phyloP scores from a whole-genome alignment of 1,140 invertebrate genomes.

The Oscheius sp. region DNA sequence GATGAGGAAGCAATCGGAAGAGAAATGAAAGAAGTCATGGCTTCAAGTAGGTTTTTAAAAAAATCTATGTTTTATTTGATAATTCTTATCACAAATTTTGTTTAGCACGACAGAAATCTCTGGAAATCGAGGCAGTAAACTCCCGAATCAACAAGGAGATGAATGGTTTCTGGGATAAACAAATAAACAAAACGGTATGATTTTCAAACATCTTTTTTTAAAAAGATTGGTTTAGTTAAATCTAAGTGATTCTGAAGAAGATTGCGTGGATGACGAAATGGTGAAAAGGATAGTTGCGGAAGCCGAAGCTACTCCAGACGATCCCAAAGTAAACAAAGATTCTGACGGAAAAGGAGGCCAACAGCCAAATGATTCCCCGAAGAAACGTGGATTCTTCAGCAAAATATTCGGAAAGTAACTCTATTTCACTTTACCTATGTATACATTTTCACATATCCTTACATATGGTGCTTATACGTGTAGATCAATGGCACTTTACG shows the following conservation, averaged over 20 bases:
- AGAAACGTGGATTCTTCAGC: no score
- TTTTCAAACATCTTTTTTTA: neutral
- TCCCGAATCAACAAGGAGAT: conserved; percentile 12
- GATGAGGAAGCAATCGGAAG: neutral
- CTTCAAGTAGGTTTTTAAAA: neutral
- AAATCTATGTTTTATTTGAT: neutral
- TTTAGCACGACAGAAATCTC: conserved; percentile 24
- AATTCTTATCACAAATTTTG: no score
- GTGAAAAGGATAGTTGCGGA: conserved; percentile 18
- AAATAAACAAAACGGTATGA: neutral
- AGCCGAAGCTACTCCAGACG: conserved; percentile 11
- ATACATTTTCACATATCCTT: no score
- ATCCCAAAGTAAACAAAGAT: no score
- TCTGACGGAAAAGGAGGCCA: no score
- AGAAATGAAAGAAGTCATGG: conserved; percentile 6
- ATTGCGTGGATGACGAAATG: conserved; percentile 17
- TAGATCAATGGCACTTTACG: no score
- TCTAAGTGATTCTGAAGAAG: conserved; percentile 2
- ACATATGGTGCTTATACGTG: no score
- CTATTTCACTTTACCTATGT: no score
- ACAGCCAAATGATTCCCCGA: no score
- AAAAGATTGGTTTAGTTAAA: neutral
- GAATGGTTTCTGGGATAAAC: conserved; percentile 15
- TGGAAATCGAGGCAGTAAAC: conserved; percentile 13
- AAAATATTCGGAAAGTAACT: no score